These are phyloP conservation scores for Aricia agestis DNA, from an alignment of 1,140 invertebrate genomes.

Conservation along the genomic window DNA sequence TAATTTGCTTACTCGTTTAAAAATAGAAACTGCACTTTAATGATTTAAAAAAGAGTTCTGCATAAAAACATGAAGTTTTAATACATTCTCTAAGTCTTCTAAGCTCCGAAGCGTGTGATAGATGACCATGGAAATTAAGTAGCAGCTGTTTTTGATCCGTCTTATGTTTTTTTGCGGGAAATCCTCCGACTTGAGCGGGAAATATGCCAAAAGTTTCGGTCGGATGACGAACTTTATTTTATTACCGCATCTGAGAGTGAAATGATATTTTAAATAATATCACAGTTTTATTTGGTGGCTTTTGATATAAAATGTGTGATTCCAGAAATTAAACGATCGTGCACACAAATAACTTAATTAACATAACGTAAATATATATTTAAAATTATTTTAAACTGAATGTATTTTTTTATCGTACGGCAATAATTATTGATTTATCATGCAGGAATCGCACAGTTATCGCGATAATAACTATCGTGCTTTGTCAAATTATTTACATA, in stretches of 20 bases:
- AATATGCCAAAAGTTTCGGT: neutral
- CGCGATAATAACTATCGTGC: too few species aligned
- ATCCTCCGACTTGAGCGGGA: neutral
- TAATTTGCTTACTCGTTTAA: too few species aligned
- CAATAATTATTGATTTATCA: too few species aligned
- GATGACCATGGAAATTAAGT: slow-evolving; percentile 1
- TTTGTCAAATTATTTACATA: too few species aligned
- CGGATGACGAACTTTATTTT: neutral
- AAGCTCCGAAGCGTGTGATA: neutral
- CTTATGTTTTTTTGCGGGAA: neutral
- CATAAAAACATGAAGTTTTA: neutral
- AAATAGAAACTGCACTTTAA: too few species aligned
- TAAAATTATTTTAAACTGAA: too few species aligned
- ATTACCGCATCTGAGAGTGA: neutral
- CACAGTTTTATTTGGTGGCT: neutral
- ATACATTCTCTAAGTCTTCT: neutral
- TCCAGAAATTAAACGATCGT: too few species aligned
- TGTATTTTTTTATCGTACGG: too few species aligned
- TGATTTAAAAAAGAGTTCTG: neutral
- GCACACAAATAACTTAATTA: too few species aligned
- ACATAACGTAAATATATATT: too few species aligned
- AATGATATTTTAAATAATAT: neutral
- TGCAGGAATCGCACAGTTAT: too few species aligned
- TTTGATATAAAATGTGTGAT: neutral
- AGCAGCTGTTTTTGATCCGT: neutral